Evolutionary conservation across 2,888 invertebrate species (phyloP), one percentile per base, ranked within the genome.

Genomic region (Elegia similella): DNA sequence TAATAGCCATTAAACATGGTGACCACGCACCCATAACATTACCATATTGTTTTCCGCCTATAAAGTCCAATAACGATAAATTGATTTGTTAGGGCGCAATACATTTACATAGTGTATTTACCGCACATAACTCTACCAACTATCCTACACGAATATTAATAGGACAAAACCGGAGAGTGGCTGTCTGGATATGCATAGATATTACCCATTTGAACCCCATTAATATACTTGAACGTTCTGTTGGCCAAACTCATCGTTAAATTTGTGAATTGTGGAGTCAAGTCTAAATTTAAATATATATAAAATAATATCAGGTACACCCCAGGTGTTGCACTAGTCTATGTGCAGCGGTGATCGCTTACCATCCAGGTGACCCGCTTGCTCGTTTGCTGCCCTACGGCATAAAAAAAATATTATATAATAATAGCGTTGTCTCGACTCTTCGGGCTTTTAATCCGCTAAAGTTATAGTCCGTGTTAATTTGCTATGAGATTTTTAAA

Each of bases 101-200:
- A 12, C 10, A 53, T 42, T 42, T 53, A 42, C 52, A 52, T 42
- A 42, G 42, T 53, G 12, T 42, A 42, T 53, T 53, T 53, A 38
- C 42, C 52, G 16, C 42, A 53, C 17, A 30, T 50, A 34, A 50
- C 16, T 50, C 50, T 8, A 15, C 47, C 30, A 13, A 34, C 38
- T 2, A 3, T 5, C 23, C 5, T 50, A 50, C 15, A 15, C 34
- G 50, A 38, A 50, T 15, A 50, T 50, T 38, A 50, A 50, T 50
- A 17, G 12, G 50, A 50, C 15, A 17, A 50, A 34, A 13, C 6
- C 34, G 34, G 34, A 12, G 38, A 50, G 12, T 50, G 34, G 50
- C 34, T 38, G 13, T 52, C 23, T 42, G 23, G 15, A 42, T 32
- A 42, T 53, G 30, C 42, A 53, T 53, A 53, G 42, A 53, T 53